Percentiles rank a stretch among this genome's conserved stretches.
These are phyloP conservation scores for Darevskia nairensis DNA, from an alignment of 2,797 vertebrate genomes.

Conservation along the genomic window DNA sequence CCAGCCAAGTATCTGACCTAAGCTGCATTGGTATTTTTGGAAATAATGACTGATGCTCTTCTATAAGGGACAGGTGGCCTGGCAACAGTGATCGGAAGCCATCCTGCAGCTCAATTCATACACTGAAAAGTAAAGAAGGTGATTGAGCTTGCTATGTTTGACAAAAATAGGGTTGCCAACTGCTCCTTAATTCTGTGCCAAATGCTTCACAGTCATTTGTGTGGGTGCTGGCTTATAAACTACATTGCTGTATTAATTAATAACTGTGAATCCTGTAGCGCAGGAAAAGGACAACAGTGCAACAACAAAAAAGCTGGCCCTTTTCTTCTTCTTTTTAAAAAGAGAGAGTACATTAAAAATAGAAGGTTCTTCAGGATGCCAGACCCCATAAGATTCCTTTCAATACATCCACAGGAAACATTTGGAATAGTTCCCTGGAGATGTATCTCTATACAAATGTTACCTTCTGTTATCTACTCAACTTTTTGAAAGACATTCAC, in stretches of 20 bases:
- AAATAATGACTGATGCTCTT: conserved; percentile 65
- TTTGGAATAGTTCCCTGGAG: not conserved
- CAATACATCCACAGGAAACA: not conserved
- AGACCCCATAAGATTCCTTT: too few species aligned
- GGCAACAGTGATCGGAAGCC: conserved; percentile 70
- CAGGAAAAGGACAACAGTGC: not conserved
- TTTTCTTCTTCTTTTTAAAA: not conserved
- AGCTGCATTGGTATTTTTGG: conserved; percentile 73
- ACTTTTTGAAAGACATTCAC: too few species aligned
- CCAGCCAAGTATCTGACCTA: conserved; percentile 67
- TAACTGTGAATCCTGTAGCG: not conserved
- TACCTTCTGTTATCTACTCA: too few species aligned
- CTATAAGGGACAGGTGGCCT: conserved; percentile 67
- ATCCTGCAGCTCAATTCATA: conserved; percentile 61
- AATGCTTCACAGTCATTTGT: conserved; percentile 40
- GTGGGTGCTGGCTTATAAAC: conserved; percentile 25
- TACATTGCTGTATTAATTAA: not conserved
- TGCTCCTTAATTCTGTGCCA: conserved; percentile 49
- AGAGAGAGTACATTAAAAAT: not conserved
- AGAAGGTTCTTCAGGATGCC: not conserved
- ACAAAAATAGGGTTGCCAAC: conserved; percentile 63
- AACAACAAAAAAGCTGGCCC: not conserved
- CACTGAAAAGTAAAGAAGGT: conserved; percentile 65
- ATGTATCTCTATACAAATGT: too few species aligned
- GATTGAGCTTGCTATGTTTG: conserved; percentile 73